Base-by-base conservation (phyloP, 2,888 invertebrate species). In the Oxyteleia sp. region DNA sequence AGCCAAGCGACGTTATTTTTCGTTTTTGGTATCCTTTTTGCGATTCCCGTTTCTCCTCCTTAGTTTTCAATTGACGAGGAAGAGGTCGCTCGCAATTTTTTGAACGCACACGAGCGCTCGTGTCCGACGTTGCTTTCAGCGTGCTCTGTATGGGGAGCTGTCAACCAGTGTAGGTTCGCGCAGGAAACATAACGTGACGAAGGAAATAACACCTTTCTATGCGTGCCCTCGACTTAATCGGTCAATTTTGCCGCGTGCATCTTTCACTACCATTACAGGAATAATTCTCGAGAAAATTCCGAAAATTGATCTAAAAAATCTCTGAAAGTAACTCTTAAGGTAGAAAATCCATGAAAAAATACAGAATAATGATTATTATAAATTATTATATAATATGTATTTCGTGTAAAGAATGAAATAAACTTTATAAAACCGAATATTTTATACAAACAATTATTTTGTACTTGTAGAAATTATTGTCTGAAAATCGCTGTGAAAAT, bases 141-240 rank as follows among this genome's bases (percentile, higher is more conserved):
- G 69, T 61, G 69, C 66, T 63, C 68, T 61, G 47, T 47, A 75
- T 75, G 81, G 59, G 80, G 59, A 64, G 71, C 76, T 82, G 82
- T 82, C 82, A 82, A 66, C 78, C 41, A 61, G 78, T 68, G 78
- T 78, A 82, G 76, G 82, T 76, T 76, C 49, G 61, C 59, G 55
- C 57, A 66, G 63, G 47, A 75, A 68, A 75, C 53, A 63, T 61
- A 74, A 74, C 80, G 66, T 80, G 68, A 79, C 78, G 78, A 79
- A 69, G 71, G 69, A 78, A 80, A 74, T 71, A 68, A 68, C 72
- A 66, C 66, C 53, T 81, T 72, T 55, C 45, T 64, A 71, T 59
- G 76, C 71, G 75, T 71, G 66, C 63, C 66, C 63, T 45, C 49
- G 61, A 18, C 51, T 76, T 72, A 64, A 71, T 72, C 71, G 55